Conservation (phyloP, 2,888 invertebrate species). For the Apantesis nais region DNA sequence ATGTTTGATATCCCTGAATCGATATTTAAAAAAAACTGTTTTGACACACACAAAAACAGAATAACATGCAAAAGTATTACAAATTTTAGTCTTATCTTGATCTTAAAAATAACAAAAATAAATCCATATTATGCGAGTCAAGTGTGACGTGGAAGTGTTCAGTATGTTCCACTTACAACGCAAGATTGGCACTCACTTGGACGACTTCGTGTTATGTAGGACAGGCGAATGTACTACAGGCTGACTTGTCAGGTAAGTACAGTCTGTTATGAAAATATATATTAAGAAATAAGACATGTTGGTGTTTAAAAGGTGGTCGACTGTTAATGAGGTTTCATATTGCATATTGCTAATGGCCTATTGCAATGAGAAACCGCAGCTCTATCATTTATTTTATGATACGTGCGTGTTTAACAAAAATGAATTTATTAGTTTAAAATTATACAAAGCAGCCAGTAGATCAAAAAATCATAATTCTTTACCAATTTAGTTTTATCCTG, state of each 20-base stretch:
- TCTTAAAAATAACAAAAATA: too few relatives aligned
- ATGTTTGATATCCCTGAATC: background rate
- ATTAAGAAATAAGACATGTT: constrained; percentile 29
- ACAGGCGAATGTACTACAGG: constrained; percentile 50
- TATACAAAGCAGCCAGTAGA: background rate
- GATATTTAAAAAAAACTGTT: constrained; percentile 5
- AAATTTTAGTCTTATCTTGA: constrained; percentile 16
- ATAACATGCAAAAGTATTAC: background rate
- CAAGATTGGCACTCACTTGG: constrained; percentile 55
- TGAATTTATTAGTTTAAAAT: background rate
- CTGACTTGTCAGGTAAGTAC: constrained; percentile 37
- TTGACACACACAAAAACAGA: background rate
- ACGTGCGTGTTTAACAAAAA: background rate
- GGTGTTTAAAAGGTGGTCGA: constrained; percentile 13
- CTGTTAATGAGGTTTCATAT: constrained; percentile 1
- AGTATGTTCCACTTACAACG: constrained; percentile 42
- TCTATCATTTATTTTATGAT: background rate
- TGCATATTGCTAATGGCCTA: constrained; percentile 5
- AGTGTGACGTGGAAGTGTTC: constrained; percentile 19
- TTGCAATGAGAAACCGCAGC: constrained; percentile 6
- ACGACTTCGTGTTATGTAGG: constrained; percentile 58
- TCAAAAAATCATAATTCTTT: too few relatives aligned
- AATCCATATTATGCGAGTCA: constrained; percentile 3
- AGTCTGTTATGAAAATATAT: constrained; percentile 42
- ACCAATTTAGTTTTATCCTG: too few relatives aligned